Evolutionary conservation across 2,888 invertebrate genomes (phyloP), one percentile per base, ranked within the genome.

Genomic region (Galerucella nymphaeae): DNA sequence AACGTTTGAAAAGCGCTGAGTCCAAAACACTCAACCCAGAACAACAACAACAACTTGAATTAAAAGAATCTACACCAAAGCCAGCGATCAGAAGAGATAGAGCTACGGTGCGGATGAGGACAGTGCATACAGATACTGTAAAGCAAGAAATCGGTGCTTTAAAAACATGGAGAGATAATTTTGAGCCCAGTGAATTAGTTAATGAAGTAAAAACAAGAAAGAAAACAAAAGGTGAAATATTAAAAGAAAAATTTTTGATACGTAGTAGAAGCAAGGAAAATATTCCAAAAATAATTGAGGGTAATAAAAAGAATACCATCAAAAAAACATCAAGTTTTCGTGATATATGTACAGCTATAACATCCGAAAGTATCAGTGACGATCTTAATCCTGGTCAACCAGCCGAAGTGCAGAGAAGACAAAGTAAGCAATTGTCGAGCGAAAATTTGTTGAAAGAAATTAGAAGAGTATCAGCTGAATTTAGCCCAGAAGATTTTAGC

Each of bases 231-330:
- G 94, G 94, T 0, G 93, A 94, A 77, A 87, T 92, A 78, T 87
- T 95, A 69, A 89, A 93, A 20, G 94, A 95, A 85, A 94, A 94
- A 83, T 93, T 92, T 82, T 86, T 91, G 58, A 91, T 94, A 38
- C 90, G 90, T 80, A 90, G 92, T 80, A 88, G 90, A 81, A 90
- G 92, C 81, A 88, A 90, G 81, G 85, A 89, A 80, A 84, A 82
- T 20, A 72, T 82, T 4, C 69, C 74, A 13, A 72, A 80, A 84
- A 84, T 85, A 42, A 83, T 85, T 41, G 71, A 76, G 71, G 75
- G 79, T 13, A 77, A 80, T 63, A 71, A 77, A 61, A 81, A 73
- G 69, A 73, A 65, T 41, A 75, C 79, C 2, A 55, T 78, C 1
- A 81, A 77, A 55, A 83, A 83, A 75, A 80, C 83, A 48, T 88